Evolutionary conservation across 2,888 invertebrate species (phyloP).

Genomic region (Hartigia nigra): DNA sequence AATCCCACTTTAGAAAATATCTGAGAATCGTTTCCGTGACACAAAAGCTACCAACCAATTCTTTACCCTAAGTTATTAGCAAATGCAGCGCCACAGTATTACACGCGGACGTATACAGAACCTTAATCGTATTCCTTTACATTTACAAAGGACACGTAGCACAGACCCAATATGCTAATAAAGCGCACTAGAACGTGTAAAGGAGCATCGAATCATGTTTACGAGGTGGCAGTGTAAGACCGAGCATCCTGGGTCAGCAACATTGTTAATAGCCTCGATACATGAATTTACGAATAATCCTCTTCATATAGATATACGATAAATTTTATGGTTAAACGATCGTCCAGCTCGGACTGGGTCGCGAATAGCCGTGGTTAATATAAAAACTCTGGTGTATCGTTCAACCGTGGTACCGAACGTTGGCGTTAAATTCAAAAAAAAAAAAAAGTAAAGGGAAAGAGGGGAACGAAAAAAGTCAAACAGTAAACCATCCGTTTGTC

Average conservation of each 20-base stretch:
- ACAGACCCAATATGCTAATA: conserved; percentile 48
- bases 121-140: background rate
- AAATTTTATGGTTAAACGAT: background rate
- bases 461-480: conserved; percentile 31
- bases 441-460: conserved; percentile 13
- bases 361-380: background rate
- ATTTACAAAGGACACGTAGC: conserved; percentile 7
- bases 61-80: background rate
- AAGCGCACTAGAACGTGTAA: conserved; percentile 34
- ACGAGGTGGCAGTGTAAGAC: conserved; percentile 29
- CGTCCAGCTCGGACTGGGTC: background rate
- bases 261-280: background rate
- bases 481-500: conserved; percentile 14
- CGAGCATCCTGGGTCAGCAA: background rate
- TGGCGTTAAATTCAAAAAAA: conserved; percentile 18
- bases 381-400: background rate
- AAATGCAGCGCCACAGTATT: background rate
- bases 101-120: background rate
- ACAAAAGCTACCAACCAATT: background rate
- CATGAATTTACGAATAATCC: background rate
- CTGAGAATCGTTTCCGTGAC: background rate
- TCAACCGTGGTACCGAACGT: background rate
- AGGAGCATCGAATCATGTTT: conserved; percentile 42
- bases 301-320: background rate
- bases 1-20: background rate